A percentile compares a stretch with the other conserved stretches of the same genome.
phyloP scores from a whole-genome alignment of 2,888 invertebrate genomes.

The Apocheima hispidaria region DNA sequence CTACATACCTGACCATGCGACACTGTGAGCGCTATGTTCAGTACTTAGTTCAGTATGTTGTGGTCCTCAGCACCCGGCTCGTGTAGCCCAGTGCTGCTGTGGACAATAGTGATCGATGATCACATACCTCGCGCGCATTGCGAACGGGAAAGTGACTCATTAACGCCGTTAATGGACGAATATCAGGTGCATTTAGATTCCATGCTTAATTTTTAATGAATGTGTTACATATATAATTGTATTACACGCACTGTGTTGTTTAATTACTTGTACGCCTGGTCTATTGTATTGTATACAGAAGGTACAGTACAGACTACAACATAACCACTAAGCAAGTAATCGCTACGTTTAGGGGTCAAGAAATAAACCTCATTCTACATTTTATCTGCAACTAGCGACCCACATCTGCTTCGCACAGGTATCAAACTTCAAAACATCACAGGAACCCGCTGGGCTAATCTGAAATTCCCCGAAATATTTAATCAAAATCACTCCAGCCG shows the following conservation, averaged over 20 bases:
- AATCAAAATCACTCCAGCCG: too few relatives aligned
- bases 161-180: slow-evolving; percentile 69
- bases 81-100: not conserved
- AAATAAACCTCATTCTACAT: too few relatives aligned
- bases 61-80: slow-evolving; percentile 35
- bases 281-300: not conserved
- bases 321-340: too few relatives aligned
- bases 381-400: too few relatives aligned
- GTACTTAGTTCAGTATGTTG: slow-evolving; percentile 33
- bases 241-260: slow-evolving; percentile 19
- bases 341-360: too few relatives aligned
- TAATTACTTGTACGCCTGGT: not conserved
- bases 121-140: slow-evolving; percentile 53
- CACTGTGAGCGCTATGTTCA: slow-evolving; percentile 10
- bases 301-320: not conserved
- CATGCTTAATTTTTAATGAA: slow-evolving; percentile 45
- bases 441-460: too few relatives aligned
- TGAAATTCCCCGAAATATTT: too few relatives aligned
- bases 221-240: too few relatives aligned
- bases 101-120: slow-evolving; percentile 34
- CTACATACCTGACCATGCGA: slow-evolving; percentile 5
- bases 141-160: slow-evolving; percentile 67
- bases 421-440: too few relatives aligned
- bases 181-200: slow-evolving; percentile 67
- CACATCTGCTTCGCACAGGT: too few relatives aligned